Base-by-base conservation (phyloP, 2,113 vertebrate genomes). In the Syngnathoides biaculeatus region DNA sequence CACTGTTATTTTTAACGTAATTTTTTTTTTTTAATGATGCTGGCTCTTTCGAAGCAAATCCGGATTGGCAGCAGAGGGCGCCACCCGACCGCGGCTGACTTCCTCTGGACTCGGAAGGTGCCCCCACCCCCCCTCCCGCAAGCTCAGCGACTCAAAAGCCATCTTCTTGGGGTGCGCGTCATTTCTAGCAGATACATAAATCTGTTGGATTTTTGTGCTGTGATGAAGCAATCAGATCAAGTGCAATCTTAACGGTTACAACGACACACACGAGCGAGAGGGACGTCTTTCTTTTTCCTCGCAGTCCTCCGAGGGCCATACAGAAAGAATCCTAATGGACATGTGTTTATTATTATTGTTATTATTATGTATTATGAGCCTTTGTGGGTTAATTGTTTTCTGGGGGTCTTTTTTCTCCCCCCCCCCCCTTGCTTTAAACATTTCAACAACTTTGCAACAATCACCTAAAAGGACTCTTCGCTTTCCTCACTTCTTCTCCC, bases 151-250 rank as follows among this genome's bases (percentile, higher is more conserved):
- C 71, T 65, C 69, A 61, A 42, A 57, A 62, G 47, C 66, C 68
- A 80, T 74, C 69, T 75, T 67, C 82, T 85, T 2, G 72, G 26
- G 75, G 64, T 81, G 71, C 75, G 88, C 81, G 2, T 63, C 52
- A 30, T 65, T 52, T n/a, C n/a, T 47, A 24, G 72, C 52, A 75
- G 69, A 69, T 47, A 50, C 55, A 43, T 47, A 73, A 67, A 65
- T 42, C n/a, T 42, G 79, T 86, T 90, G 84, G 84, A 86, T 89
- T 91, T 84, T 42, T 82, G 84, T 90, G 89, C 88, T 90, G 91
- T 92, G 90, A 92, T 91, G 87, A 57, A 88, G 90, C 87, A 90
- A 93, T 91, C 91, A 89, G 90, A 62, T 91, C 86, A 92, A 90
- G 89, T 93, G 90, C 87, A 92, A 91, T 92, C 86, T 89, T 85